Base-by-base conservation (phyloP, 2,888 invertebrate species). In the Podotricha telesiphe region DNA sequence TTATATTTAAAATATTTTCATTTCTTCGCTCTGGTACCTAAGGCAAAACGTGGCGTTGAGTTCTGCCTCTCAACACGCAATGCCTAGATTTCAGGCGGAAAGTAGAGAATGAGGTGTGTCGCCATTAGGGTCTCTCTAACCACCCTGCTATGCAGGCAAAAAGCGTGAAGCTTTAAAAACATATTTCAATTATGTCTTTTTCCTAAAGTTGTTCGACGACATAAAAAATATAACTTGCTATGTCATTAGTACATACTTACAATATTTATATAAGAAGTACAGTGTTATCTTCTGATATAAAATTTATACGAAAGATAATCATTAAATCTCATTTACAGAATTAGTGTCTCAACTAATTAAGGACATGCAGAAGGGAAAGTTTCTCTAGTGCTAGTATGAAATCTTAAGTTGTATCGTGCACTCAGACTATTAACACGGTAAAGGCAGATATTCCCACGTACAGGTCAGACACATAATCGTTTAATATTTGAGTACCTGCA, bases 401-500 rank as follows among this genome's bases (percentile, higher is more conserved):
- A 59, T 67, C 63, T 67, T 58, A 64, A 58, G 58, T 45, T 47
- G 20, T 67, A 70, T 67, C 61, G 50, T 51, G 51, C 56, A 34
- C 48, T 68, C 37, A 28, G 51, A 61, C 51, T 65, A 65, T 65
- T 65, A 71, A 65, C 61, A 42, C 61, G 58, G 56, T 58, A 64
- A 59, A 65, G 42, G 48, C 59, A 51, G 55, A 45, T 34, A 58
- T 67, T 65, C 67, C 67, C 68, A 67, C 67, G 69, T 58, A 50
- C 48, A 50, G 69, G 69, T 69, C 69, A 62, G 64, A 61, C 50
- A 37, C 20, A 37, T 58, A 50, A 48, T 28, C 64, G 63, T 65
- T 66, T 45, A 50, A 40, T 69, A 65, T 42, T 63, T 51, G 51
- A 68, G 45, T 51, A 55, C n/a, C n/a, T n/a, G n/a, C 62, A 45